Conservation (phyloP, 1,140 invertebrate genomes). For the Ladona fulva region DNA sequence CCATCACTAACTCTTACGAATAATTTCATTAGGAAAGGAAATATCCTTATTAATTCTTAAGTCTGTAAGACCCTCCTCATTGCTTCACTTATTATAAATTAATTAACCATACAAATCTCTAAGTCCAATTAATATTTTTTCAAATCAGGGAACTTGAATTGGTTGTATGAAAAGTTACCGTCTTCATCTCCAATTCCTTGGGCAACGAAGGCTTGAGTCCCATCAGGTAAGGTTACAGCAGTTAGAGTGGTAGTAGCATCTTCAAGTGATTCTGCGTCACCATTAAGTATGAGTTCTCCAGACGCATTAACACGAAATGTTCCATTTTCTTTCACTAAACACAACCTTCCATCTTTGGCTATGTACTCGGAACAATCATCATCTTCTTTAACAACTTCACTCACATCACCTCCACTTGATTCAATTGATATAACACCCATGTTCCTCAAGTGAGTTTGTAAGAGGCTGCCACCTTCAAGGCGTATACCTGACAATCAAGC, state of each 20-base stretch:
- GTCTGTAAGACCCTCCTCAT: too few relatives aligned
- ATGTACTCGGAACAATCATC: neutral
- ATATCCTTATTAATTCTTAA: too few relatives aligned
- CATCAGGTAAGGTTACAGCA: slow-evolving; percentile 34
- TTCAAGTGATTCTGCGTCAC: neutral
- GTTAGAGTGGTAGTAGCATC: slow-evolving; percentile 27
- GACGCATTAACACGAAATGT: neutral
- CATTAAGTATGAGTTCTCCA: neutral
- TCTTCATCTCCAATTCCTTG: slow-evolving; percentile 29
- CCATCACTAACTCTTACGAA: too few relatives aligned
- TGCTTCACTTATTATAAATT: too few relatives aligned
- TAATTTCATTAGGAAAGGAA: too few relatives aligned
- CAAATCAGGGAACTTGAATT: too few relatives aligned
- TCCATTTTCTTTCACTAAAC: neutral
- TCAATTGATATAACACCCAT: neutral
- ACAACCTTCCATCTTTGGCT: neutral
- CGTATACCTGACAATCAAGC: neutral
- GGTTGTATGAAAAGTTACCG: slow-evolving; percentile 20
- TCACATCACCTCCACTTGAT: neutral
- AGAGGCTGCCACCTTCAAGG: neutral
- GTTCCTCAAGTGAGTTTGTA: neutral
- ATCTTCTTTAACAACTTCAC: neutral
- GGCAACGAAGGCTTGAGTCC: slow-evolving; percentile 34
- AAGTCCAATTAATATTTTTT: too few relatives aligned
- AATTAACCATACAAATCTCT: too few relatives aligned